Base-by-base conservation (phyloP, 2,888 invertebrate species). In the Apodemia hepburni region DNA sequence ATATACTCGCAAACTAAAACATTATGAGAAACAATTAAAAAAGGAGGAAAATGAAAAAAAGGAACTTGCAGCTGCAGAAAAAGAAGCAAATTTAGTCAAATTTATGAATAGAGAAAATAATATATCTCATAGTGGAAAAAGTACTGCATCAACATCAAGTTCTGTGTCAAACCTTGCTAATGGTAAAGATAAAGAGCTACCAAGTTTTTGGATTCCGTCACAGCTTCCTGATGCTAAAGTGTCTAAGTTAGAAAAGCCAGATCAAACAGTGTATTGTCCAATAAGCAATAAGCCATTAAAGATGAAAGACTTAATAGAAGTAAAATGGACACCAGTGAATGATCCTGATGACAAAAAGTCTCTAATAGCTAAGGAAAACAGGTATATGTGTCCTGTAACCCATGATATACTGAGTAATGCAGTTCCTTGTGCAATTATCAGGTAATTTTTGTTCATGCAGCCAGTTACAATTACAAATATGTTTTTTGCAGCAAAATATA, bases 361-460 rank as follows among this genome's bases (percentile, higher is more conserved):
- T 1, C 87, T 98, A 38, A 97, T 98, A 70, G 94, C 96, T 0
- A 98, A 97, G 82, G 95, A 97, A 80, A 97, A 97, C 69, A 93
- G 99, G 72, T 99, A 98, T 80, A 98, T 98, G 95, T 99, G 99
- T 82, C 97, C 99, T 1, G 96, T 99, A 0, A 99, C 99, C 1
- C 97, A 98, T 82, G 99, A 99, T 84, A 95, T 98, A 66, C 91
- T 99, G 45, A 96, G 97, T 69, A 99, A 99, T 91, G 96, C 98
- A 8, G 96, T 98, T 2, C 98, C 98, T 0, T 98, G 97, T 87
- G 99, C 97, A 66, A 96, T 99, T 38, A 93, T 99, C 62, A 95
- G 93, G 87, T 90, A 68, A 75, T 51, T 59, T 33, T 54, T 63
- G 18, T 45, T 61, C 27, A 35, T 6, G 11, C 11, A 38, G 11